Conservation (phyloP, 2,113 vertebrate species). For the Gopherus flavomarginatus region DNA sequence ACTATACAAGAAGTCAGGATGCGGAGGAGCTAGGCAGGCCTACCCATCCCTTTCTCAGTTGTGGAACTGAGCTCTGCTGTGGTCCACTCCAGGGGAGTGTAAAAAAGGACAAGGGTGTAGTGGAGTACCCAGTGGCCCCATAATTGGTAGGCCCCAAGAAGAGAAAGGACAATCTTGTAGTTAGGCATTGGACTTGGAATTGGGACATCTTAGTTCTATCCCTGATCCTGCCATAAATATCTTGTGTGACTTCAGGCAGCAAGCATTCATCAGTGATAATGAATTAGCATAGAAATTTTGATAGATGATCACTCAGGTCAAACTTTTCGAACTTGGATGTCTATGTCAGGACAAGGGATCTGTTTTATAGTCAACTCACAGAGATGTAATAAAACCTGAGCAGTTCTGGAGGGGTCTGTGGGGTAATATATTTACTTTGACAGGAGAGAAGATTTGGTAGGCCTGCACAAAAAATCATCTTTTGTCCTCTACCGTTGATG, state of each 20-base stretch:
- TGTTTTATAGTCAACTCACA: neutral
- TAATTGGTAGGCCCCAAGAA: neutral
- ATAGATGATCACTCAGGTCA: neutral
- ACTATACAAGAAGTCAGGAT: neutral
- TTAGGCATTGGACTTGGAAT: neutral
- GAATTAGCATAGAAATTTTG: neutral
- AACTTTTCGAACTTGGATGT: rapidly evolving
- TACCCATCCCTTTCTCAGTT: neutral
- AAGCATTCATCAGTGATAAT: neutral
- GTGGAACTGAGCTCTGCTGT: neutral
- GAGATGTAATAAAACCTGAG: neutral
- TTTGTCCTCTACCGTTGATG: neutral
- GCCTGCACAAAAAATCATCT: neutral
- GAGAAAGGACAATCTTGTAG: neutral
- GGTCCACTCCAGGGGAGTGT: neutral
- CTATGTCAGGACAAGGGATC: neutral
- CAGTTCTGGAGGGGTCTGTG: neutral
- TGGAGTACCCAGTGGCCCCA: neutral
- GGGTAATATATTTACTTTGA: neutral
- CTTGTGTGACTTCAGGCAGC: neutral
- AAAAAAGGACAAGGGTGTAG: neutral
- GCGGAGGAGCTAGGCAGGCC: neutral
- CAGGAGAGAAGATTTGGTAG: neutral
- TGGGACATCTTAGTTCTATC: neutral
- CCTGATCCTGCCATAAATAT: neutral